Evolutionary conservation across 1,140 invertebrate species (phyloP), one percentile per base, ranked within the genome.

Genomic region (Uloborus diversus): DNA sequence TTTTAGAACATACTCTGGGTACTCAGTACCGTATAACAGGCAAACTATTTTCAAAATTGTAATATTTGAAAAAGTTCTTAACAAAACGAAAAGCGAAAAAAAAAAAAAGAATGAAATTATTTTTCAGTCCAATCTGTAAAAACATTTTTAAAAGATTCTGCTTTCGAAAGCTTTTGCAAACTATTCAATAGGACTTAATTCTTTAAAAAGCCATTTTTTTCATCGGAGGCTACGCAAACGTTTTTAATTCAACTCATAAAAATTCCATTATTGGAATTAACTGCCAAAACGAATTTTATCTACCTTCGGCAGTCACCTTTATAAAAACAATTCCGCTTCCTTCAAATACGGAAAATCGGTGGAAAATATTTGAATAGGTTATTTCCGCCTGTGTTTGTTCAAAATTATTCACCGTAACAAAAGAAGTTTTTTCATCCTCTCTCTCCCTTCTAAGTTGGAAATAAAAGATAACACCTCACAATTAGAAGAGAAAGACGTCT

Each of bases 211-310:
- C 37, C 37, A 42, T 42, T 42, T 42, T 17, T 42, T 42, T 42
- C 9, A 42, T n/a, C 37, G 2, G 17, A 17, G 37, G 37, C 9
- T 2, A 42, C 2, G 9, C 9, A 42, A 42, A 42, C 37, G 9
- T 17, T 17, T 17, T 17, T 42, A 53, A 13, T 57, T 4, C 68
- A 14, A 42, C 37, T 30, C 68, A 53, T 70, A 70, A 57, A 59
- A 70, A 56, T 70, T 33, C 53, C 68, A 70, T 70, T 70, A 70
- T 70, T 70, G 68, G 51, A 70, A 70, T 70, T 70, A 57, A 70
- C 68, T 70, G 68, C 51, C 20, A 37, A 25, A 57, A 35, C 30
- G 42, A 57, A 23, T 42, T 70, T 70, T 70, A 70, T 57, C 68
- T 69, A 69, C 47, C 33, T 28, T 20, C 32, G 7, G 17, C 17